Base-by-base conservation (phyloP, 1,140 invertebrate genomes). In the Luehdorfia chinensis region DNA sequence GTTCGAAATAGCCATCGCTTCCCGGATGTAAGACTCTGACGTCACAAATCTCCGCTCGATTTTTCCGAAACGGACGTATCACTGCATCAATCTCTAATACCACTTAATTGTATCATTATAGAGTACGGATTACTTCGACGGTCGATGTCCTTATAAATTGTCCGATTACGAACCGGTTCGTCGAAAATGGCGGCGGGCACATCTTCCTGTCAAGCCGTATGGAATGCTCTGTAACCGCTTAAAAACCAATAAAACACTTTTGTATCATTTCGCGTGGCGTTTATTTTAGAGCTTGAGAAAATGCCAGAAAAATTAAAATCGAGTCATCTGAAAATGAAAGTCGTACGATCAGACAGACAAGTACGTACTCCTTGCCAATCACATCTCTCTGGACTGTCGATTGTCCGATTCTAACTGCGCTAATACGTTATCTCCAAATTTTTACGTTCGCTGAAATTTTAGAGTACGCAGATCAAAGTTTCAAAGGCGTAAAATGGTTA, bases 21-120 rank as follows among this genome's bases (percentile, higher is more conserved):
- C 76, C 79, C 79, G 79, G 76, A 84, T 80, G 76, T 78, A 50
- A 52, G 47, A 32, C 52, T 66, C 56, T 79, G 74, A 78, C 79
- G 76, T 84, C 76, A 75, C 31, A 27, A 61, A 80, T 83, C 79
- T 78, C 39, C 66, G 57, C 52, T 60, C 65, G 71, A 78, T 73
- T 73, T 75, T 58, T 73, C 69, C 61, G 70, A 70, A 58, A 44
- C 36, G 34, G 50, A 39, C 13, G 12, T 37, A 6, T n/a, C 23
- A 9, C 8, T 8, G 13, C 55, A 53, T 31, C 52, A 58, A 52
- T 55, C 55, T 55, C 41, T 66, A 75, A 64, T 61, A 62, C 59
- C 49, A 47, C 58, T 65, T 73, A 62, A 47, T 31, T 18, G 6
- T 25, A 50, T 34, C 3, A 13, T 18, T 13, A 47, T 50, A 72